phyloP scores from a whole-genome alignment of 2,113 vertebrate genomes.

The Oncorhynchus gorbuscha region DNA sequence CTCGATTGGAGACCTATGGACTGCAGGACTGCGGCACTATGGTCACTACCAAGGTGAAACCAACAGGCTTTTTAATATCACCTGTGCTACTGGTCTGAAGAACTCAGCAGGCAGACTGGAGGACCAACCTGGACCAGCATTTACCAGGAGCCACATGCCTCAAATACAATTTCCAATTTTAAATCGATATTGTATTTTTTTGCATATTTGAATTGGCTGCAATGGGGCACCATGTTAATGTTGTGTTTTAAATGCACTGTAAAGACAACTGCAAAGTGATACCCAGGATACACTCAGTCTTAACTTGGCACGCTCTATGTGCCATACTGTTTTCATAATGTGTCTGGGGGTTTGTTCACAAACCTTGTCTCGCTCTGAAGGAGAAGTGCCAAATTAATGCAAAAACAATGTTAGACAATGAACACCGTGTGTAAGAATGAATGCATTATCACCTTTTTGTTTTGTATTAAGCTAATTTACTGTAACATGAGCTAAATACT shows the following conservation, averaged over 20 bases:
- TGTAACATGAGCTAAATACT: not conserved
- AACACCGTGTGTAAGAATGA: not conserved
- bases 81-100: not conserved
- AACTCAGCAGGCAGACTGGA: not conserved
- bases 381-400: not conserved
- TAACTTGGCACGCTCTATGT: not conserved
- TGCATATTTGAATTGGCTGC: not conserved
- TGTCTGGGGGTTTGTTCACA: not conserved
- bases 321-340: not conserved
- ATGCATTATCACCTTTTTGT: not conserved
- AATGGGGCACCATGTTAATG: not conserved
- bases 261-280: slow-evolving; percentile 6
- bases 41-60: not conserved
- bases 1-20: not conserved
- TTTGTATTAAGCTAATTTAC: not conserved
- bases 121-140: not conserved
- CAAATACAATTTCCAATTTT: not conserved
- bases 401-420: not conserved
- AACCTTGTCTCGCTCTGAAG: not conserved
- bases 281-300: not conserved
- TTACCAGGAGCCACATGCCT: not conserved
- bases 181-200: not conserved
- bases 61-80: not conserved
- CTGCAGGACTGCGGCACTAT: not conserved
- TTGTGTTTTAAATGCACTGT: slow-evolving; percentile 44